Percentiles rank a stretch among this genome's conserved stretches.
These are phyloP conservation scores for Subacronicta megacephala DNA, from an alignment of 2,888 invertebrate genomes.

Conservation along the genomic window DNA sequence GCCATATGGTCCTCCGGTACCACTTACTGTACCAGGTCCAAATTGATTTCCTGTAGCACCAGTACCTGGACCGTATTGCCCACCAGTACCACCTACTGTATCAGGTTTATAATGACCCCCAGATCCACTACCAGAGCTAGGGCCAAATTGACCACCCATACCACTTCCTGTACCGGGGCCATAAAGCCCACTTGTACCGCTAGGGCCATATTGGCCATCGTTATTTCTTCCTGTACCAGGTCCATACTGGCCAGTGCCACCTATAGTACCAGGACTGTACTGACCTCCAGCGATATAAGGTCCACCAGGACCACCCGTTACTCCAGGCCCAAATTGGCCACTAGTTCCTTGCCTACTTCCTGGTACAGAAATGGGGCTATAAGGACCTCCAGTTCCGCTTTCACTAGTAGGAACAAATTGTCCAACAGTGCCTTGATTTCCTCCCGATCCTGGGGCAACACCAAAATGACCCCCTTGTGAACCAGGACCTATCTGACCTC, in stretches of 20 bases:
- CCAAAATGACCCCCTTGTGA: conserved; percentile 13
- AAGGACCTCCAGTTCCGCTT: conserved; percentile 22
- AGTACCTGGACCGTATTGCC: conserved; percentile 23
- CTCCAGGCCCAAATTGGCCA: conserved; percentile 6
- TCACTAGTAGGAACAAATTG: conserved; percentile 25
- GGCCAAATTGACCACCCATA: conserved; percentile 4
- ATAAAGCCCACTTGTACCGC: conserved; percentile 17
- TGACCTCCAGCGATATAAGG: no score
- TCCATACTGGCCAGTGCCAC: conserved; percentile 21
- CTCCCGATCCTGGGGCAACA: neutral
- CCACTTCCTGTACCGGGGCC: conserved; percentile 7
- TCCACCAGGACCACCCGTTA: neutral
- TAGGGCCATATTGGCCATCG: conserved; percentile 25
- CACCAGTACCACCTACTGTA: neutral
- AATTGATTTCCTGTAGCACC: conserved; percentile 23
- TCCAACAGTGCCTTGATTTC: neutral
- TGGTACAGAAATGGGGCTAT: conserved; percentile 19
- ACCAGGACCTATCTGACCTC: conserved; percentile 15
- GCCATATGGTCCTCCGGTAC: conserved; percentile 36
- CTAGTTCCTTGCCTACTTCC: conserved; percentile 19
- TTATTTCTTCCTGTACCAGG: conserved; percentile 20
- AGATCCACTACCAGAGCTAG: conserved; percentile 3
- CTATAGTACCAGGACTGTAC: conserved; percentile 4
- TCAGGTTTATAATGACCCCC: conserved; percentile 24
- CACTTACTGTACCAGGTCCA: conserved; percentile 12